A percentile compares a stretch with the other conserved stretches of the same genome.
Conservation (phyloP, 1,140 invertebrate species). For the Zaprionus africanus region DNA sequence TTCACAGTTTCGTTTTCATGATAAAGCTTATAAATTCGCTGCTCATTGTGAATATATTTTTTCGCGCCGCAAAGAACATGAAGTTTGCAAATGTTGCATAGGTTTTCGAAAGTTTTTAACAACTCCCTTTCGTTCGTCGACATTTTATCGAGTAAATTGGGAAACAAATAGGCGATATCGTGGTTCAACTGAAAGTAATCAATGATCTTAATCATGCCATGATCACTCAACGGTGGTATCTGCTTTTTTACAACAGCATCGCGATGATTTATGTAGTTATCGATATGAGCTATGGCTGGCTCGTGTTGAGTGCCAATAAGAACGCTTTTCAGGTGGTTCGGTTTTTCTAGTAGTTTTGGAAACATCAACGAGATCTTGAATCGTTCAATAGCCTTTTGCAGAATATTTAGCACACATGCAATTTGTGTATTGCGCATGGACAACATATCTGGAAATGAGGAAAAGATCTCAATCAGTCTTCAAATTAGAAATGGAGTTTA, state of each 20-base stretch:
- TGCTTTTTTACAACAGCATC: neutral
- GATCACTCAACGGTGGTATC: slow-evolving; percentile 4
- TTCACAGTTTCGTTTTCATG: slow-evolving; percentile 8
- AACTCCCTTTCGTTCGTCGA: neutral
- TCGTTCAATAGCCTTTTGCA: slow-evolving; percentile 1
- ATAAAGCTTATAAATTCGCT: slow-evolving; percentile 4
- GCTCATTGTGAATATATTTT: slow-evolving; percentile 10
- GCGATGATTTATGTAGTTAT: neutral
- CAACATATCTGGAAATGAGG: neutral
- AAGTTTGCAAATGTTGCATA: slow-evolving; percentile 2
- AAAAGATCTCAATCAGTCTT: neutral
- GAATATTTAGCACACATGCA: slow-evolving; percentile 20
- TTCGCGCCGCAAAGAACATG: slow-evolving; percentile 2
- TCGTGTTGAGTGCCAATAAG: slow-evolving; percentile 8
- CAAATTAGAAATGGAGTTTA: neutral
- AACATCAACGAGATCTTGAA: slow-evolving; percentile 25
- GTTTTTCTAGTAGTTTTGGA: slow-evolving; percentile 14
- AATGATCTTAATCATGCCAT: slow-evolving; percentile 22
- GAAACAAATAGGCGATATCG: slow-evolving; percentile 9
- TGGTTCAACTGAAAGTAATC: slow-evolving; percentile 26
- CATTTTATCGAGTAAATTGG: neutral
- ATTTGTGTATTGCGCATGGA: neutral
- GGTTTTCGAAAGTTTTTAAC: neutral
- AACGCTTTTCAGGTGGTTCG: neutral
- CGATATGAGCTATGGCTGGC: neutral